A percentile compares a stretch with the other conserved stretches of the same genome.
These are phyloP conservation scores for Andrena dorsata DNA, from an alignment of 2,888 invertebrate genomes.

Conservation along the genomic window DNA sequence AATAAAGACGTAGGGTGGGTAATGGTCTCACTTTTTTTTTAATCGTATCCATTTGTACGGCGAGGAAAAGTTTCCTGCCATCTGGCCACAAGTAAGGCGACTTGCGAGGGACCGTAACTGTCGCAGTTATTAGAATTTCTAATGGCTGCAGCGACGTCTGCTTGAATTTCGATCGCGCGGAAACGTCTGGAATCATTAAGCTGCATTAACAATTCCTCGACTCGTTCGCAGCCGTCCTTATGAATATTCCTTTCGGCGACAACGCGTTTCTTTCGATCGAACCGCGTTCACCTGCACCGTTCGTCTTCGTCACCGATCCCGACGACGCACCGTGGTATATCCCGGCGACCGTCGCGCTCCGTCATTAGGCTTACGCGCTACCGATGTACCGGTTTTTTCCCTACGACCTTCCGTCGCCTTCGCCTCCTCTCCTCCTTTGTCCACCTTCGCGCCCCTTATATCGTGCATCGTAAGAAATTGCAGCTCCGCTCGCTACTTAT, in stretches of 20 bases:
- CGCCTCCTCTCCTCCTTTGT: slow-evolving; percentile 27
- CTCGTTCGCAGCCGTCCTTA: slow-evolving; percentile 42
- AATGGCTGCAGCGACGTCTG: no score
- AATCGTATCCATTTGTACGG: no score
- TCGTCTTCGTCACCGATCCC: slow-evolving; percentile 72
- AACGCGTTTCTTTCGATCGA: slow-evolving; percentile 58
- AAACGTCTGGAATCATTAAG: slow-evolving; percentile 2
- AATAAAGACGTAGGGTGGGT: background rate
- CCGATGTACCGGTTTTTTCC: slow-evolving; percentile 71
- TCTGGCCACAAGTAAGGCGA: no score
- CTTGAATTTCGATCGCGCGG: slow-evolving; percentile 20
- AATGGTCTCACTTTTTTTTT: background rate
- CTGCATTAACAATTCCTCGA: slow-evolving; percentile 56
- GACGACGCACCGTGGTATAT: slow-evolving; percentile 62
- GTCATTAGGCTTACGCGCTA: slow-evolving; percentile 71
- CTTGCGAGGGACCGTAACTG: no score
- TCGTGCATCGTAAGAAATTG: slow-evolving; percentile 9
- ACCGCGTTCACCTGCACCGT: slow-evolving; percentile 60
- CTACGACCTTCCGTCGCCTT: slow-evolving; percentile 51
- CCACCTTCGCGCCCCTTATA: slow-evolving; percentile 18
- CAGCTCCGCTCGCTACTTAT: slow-evolving; percentile 24
- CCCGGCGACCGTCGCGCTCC: slow-evolving; percentile 62
- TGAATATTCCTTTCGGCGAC: slow-evolving; percentile 71
- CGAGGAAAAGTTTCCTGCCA: no score
- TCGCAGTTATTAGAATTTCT: no score